Evolutionary conservation across 1,140 invertebrate genomes (phyloP).

Genomic region (Nymphalis io): DNA sequence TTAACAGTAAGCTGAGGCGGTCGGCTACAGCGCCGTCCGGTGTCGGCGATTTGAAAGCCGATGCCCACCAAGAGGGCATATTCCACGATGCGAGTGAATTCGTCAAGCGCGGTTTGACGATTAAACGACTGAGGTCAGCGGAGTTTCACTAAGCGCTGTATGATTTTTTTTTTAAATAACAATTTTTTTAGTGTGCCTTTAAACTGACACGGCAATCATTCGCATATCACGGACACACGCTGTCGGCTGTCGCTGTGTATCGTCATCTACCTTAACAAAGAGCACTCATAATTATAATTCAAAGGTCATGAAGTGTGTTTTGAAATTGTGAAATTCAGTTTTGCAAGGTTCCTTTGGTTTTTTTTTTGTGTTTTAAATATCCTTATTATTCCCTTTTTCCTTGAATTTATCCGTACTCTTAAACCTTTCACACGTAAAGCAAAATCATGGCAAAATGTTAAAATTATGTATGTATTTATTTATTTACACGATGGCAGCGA

Average conservation of each 20-base stretch:
- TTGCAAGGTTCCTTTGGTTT: conserved; percentile 19
- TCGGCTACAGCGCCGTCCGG: conserved; percentile 73
- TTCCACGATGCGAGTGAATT: conserved; percentile 77
- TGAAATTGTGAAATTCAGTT: conserved; percentile 16
- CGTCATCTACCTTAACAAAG: conserved; percentile 28
- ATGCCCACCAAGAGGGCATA: conserved; percentile 66
- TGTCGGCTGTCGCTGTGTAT: conserved; percentile 36
- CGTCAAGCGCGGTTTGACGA: conserved; percentile 77
- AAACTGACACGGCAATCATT: conserved; percentile 69
- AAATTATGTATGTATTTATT: conserved; percentile 28
- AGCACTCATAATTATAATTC: conserved; percentile 30
- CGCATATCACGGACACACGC: conserved; percentile 54
- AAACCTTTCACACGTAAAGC: conserved; percentile 6
- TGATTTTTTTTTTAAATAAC: conserved; percentile 66
- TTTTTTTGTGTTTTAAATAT: conserved; percentile 12
- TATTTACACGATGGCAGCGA: conserved; percentile 22
- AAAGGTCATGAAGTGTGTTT: conserved; percentile 16
- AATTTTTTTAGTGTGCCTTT: conserved; percentile 72
- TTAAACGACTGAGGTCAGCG: conserved; percentile 80
- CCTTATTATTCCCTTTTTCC: background rate
- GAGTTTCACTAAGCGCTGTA: conserved; percentile 68
- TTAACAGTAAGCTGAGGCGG: conserved; percentile 60
- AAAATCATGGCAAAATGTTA: conserved; percentile 15
- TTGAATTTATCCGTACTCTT: background rate
- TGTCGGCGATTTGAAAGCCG: conserved; percentile 59